Conservation (phyloP, 2,113 vertebrate genomes). For the Sturnus vulgaris region DNA sequence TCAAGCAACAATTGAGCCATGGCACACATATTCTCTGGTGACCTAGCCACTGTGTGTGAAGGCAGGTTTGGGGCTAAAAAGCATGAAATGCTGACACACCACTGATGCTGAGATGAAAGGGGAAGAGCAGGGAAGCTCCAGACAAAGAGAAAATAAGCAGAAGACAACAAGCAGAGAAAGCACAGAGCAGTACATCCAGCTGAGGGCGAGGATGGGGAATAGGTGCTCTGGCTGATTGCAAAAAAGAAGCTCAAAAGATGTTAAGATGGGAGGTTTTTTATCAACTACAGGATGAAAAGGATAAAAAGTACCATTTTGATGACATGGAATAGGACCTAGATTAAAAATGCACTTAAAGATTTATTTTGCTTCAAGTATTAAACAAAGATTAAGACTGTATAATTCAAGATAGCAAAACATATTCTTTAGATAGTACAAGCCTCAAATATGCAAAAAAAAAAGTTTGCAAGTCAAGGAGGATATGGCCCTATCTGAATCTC, state of each 20-base stretch:
- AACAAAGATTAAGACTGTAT: background rate
- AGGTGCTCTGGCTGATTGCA: background rate
- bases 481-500: background rate
- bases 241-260: background rate
- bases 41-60: background rate
- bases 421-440: background rate
- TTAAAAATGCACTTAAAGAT: background rate
- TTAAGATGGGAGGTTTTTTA: background rate
- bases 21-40: background rate
- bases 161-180: background rate
- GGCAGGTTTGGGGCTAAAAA: background rate
- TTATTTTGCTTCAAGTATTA: background rate
- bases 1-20: background rate
- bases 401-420: background rate
- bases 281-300: background rate
- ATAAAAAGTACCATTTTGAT: background rate
- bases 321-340: background rate
- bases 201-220: background rate
- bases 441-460: background rate
- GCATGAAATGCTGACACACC: background rate
- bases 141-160: background rate
- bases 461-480: background rate
- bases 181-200: background rate
- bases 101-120: background rate
- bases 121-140: background rate